These are phyloP conservation scores for Motacilla tschutschensis DNA, from an alignment of 2,113 vertebrate species.

Conservation along the genomic window DNA sequence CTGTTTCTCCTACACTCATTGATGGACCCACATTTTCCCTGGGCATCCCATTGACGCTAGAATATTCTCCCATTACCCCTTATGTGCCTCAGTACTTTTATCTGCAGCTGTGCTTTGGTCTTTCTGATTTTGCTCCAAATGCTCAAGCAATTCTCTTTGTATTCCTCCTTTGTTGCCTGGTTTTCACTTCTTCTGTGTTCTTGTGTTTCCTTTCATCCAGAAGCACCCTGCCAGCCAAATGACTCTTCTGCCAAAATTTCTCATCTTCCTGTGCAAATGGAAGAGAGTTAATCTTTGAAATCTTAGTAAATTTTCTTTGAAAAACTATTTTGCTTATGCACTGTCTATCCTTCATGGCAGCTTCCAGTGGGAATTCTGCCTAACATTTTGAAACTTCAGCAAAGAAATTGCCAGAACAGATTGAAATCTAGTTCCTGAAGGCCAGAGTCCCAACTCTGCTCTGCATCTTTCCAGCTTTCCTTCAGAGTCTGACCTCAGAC, in stretches of 20 bases:
- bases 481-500: not conserved
- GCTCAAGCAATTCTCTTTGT: not conserved
- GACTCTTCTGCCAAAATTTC: not conserved
- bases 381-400: not conserved
- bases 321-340: not conserved
- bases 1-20: slow-evolving; percentile 4
- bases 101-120: not conserved
- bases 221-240: slow-evolving; percentile 1
- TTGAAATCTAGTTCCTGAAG: not conserved
- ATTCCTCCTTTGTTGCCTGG: slow-evolving; percentile 2
- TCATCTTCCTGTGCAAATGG: not conserved
- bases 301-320: not conserved
- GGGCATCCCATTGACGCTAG: not conserved
- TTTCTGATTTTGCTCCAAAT: slow-evolving; percentile 38
- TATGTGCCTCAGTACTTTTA: not conserved
- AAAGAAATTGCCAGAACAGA: not conserved
- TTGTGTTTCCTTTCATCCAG: not conserved
- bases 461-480: not conserved
- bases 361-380: not conserved
- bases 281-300: not conserved
- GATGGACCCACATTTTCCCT: not conserved
- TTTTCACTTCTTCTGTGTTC: slow-evolving; percentile 31
- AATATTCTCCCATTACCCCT: not conserved
- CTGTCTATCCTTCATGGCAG: not conserved
- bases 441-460: not conserved